Evolutionary conservation across 2,797 vertebrate species (phyloP).

Genomic region (Anolis apletophallus): DNA sequence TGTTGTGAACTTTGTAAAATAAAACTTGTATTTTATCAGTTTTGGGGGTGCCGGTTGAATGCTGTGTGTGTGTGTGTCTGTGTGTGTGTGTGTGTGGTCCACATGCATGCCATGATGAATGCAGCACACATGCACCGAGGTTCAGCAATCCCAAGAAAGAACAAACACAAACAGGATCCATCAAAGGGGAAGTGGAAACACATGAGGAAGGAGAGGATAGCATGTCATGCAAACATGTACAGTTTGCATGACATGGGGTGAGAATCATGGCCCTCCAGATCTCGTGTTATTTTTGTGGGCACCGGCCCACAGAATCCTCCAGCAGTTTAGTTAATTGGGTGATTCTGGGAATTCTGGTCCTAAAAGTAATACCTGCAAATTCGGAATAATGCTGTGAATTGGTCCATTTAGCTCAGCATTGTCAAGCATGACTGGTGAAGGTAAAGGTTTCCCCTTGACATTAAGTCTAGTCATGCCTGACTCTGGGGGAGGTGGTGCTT

Average conservation of each 20-base stretch:
- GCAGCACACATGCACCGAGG: background rate
- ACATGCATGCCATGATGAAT: background rate
- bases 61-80: slow-evolving; percentile 7
- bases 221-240: background rate
- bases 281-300: background rate
- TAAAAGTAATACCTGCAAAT: too few species aligned
- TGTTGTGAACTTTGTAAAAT: slow-evolving; percentile 65
- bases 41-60: slow-evolving; percentile 47
- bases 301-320: too few species aligned
- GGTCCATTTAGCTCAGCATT: background rate
- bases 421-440: background rate
- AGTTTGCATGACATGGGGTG: too few species aligned
- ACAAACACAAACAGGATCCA: background rate
- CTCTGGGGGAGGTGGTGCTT: too few species aligned
- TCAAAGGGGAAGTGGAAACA: background rate
- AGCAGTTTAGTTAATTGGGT: too few species aligned
- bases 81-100: background rate
- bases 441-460: too few species aligned
- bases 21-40: slow-evolving; percentile 64
- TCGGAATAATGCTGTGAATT: background rate
- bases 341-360: too few species aligned
- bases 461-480: too few species aligned
- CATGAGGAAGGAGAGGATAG: background rate
- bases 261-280: background rate
- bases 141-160: background rate